These are phyloP conservation scores for Catostylus mosaicus DNA, from an alignment of 30 jellyfish, hydroid and myxozoan genomes.

Conservation along the genomic window DNA sequence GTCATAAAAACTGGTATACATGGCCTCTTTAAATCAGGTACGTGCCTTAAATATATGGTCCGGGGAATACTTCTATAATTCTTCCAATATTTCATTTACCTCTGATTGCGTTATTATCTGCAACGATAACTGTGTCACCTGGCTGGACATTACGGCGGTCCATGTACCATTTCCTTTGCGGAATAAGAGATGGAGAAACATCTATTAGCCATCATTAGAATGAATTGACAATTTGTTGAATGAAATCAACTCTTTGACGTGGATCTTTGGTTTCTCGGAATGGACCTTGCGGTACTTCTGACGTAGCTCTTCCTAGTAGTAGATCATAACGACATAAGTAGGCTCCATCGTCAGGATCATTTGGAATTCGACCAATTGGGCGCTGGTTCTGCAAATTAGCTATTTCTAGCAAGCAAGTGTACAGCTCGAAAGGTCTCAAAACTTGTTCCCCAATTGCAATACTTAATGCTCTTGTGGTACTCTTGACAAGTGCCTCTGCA, in stretches of 20 bases:
- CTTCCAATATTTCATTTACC: slow-evolving; percentile 42
- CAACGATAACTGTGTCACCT: slow-evolving; percentile 42
- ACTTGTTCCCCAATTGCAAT: slow-evolving; percentile 66
- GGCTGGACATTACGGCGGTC: slow-evolving; percentile 56
- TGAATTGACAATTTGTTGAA: slow-evolving; percentile 64
- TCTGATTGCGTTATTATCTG: slow-evolving; percentile 38
- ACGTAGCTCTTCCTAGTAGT: slow-evolving; percentile 76
- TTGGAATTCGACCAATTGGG: slow-evolving; percentile 76
- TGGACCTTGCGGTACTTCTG: slow-evolving; percentile 81
- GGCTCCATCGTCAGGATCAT: slow-evolving; percentile 86
- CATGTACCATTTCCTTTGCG: slow-evolving; percentile 53
- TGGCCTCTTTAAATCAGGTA: no score
- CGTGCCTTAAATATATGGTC: slow-evolving; percentile 54
- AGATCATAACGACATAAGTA: slow-evolving; percentile 79
- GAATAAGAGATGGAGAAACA: slow-evolving; percentile 65
- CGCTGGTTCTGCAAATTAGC: slow-evolving; percentile 67
- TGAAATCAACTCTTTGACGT: slow-evolving; percentile 63
- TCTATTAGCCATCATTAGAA: slow-evolving; percentile 71
- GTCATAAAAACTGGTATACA: no score
- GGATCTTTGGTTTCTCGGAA: slow-evolving; percentile 56
- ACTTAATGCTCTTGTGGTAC: slow-evolving; percentile 47
- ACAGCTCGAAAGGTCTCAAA: slow-evolving; percentile 52
- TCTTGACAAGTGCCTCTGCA: slow-evolving; percentile 75
- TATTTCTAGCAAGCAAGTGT: slow-evolving; percentile 68
- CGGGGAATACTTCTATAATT: slow-evolving; percentile 41